Conservation (phyloP, 1,140 invertebrate species). For the Drosophila sulfurigaster region DNA sequence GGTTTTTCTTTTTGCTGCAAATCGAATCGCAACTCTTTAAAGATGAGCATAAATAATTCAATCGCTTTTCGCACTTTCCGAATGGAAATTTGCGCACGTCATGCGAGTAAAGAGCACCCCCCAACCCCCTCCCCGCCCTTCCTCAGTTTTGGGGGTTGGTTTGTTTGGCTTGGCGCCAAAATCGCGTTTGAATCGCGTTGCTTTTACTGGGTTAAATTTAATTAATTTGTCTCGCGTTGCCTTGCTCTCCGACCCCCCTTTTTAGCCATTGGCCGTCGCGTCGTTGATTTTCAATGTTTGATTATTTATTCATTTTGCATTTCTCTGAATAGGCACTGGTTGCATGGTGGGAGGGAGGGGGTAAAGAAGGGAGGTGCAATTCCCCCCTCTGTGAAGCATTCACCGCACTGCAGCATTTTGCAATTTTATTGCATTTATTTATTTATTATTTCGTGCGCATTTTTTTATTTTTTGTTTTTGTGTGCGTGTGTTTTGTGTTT, state of each 20-base stretch:
- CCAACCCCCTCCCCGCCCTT: no score
- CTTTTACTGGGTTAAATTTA: slow-evolving; percentile 82
- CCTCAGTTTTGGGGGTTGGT: background rate
- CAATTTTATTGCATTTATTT: slow-evolving; percentile 77
- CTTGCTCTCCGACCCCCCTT: background rate
- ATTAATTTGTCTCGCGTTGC: slow-evolving; percentile 78
- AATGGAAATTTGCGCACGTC: slow-evolving; percentile 47
- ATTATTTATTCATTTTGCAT: slow-evolving; percentile 78
- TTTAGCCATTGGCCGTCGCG: background rate
- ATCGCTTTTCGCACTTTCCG: slow-evolving; percentile 74
- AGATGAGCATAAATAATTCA: slow-evolving; percentile 76
- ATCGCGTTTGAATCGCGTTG: slow-evolving; percentile 54
- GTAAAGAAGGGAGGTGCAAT: background rate
- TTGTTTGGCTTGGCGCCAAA: slow-evolving; percentile 64
- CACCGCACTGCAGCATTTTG: slow-evolving; percentile 68
- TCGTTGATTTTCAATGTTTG: slow-evolving; percentile 67
- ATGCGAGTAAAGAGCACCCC: slow-evolving; percentile 7
- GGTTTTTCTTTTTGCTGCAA: slow-evolving; percentile 46
- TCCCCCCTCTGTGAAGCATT: background rate
- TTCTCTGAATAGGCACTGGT: slow-evolving; percentile 57
- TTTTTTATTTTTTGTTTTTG: slow-evolving; percentile 30
- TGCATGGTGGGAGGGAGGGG: background rate
- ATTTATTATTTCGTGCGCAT: slow-evolving; percentile 69
- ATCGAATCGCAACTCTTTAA: slow-evolving; percentile 40
- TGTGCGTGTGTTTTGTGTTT: slow-evolving; percentile 23